Evolutionary conservation across 2,797 vertebrate genomes (phyloP).

Genomic region (Mormyrus proboscirostris): DNA sequence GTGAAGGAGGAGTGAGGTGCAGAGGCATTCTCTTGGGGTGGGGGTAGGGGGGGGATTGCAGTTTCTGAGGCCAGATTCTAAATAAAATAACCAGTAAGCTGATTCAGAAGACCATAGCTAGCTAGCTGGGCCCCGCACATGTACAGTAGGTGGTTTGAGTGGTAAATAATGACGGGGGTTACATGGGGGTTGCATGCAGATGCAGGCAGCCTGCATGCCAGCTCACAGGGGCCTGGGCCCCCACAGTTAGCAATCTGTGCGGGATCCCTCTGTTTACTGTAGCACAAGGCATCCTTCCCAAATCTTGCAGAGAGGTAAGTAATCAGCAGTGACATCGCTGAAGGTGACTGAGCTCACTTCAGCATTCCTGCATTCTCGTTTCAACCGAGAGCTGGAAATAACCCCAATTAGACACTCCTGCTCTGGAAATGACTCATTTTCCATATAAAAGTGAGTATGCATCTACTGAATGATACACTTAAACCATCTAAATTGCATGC

Average conservation of each 20-base stretch:
- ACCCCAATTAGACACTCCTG: not conserved
- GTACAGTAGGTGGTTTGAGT: not conserved
- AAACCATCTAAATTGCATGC: not conserved
- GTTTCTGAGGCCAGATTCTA: not conserved
- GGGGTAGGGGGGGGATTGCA: not conserved
- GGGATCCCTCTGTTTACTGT: not conserved
- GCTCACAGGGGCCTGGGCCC: not conserved
- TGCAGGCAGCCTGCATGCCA: not conserved
- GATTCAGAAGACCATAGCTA: not conserved
- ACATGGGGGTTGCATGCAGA: not conserved
- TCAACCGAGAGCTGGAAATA: not conserved
- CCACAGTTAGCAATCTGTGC: not conserved
- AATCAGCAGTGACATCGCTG: not conserved
- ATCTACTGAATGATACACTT: not conserved
- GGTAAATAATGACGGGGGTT: not conserved
- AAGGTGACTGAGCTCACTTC: not conserved
- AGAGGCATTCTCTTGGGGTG: not conserved
- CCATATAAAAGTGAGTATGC: not conserved
- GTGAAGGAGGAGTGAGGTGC: not conserved
- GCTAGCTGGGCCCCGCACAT: not conserved
- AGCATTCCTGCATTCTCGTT: not conserved
- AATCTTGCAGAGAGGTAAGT: not conserved
- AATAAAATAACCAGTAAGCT: not conserved
- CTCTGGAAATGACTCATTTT: not conserved
- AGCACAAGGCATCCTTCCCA: not conserved